Evolutionary conservation across 2,113 vertebrate species (phyloP).

Genomic region (Chloroceryle aenea): DNA sequence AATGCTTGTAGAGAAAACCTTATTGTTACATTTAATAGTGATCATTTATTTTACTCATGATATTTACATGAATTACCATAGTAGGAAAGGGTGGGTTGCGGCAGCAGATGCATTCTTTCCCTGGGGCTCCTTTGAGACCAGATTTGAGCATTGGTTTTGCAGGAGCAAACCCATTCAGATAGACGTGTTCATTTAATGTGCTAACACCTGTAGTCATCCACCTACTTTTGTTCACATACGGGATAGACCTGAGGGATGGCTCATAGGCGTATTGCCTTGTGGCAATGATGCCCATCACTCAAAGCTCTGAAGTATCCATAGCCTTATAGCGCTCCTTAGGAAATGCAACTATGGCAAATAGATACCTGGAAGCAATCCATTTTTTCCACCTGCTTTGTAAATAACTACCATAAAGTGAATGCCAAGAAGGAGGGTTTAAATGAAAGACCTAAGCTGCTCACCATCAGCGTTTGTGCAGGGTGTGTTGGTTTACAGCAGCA

Average conservation of each 20-base stretch:
- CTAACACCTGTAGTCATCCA: not conserved
- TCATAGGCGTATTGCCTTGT: not conserved
- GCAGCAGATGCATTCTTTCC: not conserved
- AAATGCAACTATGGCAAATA: not conserved
- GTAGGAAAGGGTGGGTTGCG: not conserved
- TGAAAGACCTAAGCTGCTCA: not conserved
- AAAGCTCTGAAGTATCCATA: not conserved
- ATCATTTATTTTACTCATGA: not conserved
- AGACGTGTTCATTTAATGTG: not conserved
- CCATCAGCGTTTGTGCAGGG: rapidly evolving
- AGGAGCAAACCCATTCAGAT: not conserved
- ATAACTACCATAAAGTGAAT: not conserved
- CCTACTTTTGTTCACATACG: not conserved
- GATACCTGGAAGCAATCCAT: not conserved
- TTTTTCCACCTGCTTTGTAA: not conserved
- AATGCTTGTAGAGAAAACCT: not conserved
- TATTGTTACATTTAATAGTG: not conserved
- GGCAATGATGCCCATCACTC: rapidly evolving
- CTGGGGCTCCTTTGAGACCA: not conserved
- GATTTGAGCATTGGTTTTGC: not conserved
- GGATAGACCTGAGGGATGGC: not conserved
- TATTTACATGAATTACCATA: not conserved
- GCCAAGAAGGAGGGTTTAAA: not conserved
- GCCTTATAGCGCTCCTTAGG: not conserved
- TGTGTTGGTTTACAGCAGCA: not conserved